Base-by-base conservation (phyloP, 2,888 invertebrate species). In the Lutraria lutraria region DNA sequence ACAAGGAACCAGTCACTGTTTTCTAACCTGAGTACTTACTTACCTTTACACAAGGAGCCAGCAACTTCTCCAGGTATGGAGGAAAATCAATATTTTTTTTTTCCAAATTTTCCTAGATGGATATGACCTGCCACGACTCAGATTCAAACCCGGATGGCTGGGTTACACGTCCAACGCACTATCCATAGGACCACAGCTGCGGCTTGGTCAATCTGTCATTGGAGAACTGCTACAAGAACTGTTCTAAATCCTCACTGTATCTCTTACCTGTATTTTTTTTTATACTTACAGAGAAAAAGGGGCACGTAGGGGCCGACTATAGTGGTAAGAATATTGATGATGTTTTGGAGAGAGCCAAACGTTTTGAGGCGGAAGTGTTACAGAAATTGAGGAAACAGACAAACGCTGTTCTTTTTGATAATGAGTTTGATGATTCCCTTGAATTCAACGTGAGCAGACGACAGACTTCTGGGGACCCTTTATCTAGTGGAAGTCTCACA, bases 361-460 rank as follows among this genome's bases (percentile, higher is more conserved):
- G 93, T 43, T 93, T 94, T 85, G 92, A 93, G 80, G 86, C 88
- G 0, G 92, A 91, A 25, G 90, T 94, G 2, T 81, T 94, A 52
- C 92, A 92, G 31, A 92, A 92, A 19, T 85, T 94, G 43, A 89
- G 92, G n/a, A 89, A 91, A 82, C 93, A 93, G 83, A 94, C 94
- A n/a, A 94, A 93, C 60, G 92, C 93, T 56, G 93, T 94, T 16
- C 86, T 92, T 25, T 92, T 89, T 83, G 90, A 92, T 52, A 88
- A 92, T 31, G 87, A 90, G 56, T 92, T 89, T 87, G 90, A 92
- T 53, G 91, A 91, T 72, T 92, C 92, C 0, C 76, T 92, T 10
- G 92, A 92, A 79, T 92, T 92, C 63, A 82, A 76, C 31, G 89
- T 89, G n/a, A 91, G 92, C 83, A 63, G 81, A 81, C 88, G 86